Evolutionary conservation across 2,113 vertebrate species (phyloP).

Genomic region (Typhlomys cinereus): DNA sequence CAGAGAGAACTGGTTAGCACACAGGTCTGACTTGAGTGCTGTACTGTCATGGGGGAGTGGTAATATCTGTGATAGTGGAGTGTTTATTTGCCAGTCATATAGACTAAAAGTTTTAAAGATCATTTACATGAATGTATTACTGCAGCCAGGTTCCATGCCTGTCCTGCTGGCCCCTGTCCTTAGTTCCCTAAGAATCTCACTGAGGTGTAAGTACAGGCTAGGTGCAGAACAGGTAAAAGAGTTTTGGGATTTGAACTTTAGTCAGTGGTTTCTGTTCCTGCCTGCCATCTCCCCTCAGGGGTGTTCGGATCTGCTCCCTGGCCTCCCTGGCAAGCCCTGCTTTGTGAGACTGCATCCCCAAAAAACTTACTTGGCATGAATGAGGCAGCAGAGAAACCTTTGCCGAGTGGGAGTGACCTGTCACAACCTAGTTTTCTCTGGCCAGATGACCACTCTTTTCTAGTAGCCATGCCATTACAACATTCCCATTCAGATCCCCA

Average conservation of each 20-base stretch:
- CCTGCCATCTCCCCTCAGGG: not conserved
- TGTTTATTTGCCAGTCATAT: not conserved
- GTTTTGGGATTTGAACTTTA: not conserved
- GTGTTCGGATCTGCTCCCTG: not conserved
- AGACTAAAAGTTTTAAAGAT: not conserved
- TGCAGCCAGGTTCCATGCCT: not conserved
- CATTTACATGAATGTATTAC: not conserved
- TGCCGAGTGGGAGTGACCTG: slow-evolving; percentile 24
- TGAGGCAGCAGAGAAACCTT: slow-evolving; percentile 47
- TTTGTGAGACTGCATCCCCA: not conserved
- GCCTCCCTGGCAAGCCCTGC: not conserved
- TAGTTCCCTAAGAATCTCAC: not conserved
- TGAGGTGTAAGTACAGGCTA: not conserved
- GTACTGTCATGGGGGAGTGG: not conserved
- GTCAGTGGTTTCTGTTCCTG: not conserved
- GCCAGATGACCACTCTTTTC: slow-evolving; percentile 41
- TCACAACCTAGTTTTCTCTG: slow-evolving; percentile 55
- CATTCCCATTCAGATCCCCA: slow-evolving; percentile 62
- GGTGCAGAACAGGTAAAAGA: not conserved
- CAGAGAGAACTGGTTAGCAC: not conserved
- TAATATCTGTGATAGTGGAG: not conserved
- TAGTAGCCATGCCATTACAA: slow-evolving; percentile 46
- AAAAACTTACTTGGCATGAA: slow-evolving; percentile 15
- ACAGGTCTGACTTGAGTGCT: not conserved
- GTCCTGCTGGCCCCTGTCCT: not conserved